Percentiles rank a stretch among this genome's conserved stretches.
Conservation (phyloP, 2,113 vertebrate species). For the Silurus glanis region DNA sequence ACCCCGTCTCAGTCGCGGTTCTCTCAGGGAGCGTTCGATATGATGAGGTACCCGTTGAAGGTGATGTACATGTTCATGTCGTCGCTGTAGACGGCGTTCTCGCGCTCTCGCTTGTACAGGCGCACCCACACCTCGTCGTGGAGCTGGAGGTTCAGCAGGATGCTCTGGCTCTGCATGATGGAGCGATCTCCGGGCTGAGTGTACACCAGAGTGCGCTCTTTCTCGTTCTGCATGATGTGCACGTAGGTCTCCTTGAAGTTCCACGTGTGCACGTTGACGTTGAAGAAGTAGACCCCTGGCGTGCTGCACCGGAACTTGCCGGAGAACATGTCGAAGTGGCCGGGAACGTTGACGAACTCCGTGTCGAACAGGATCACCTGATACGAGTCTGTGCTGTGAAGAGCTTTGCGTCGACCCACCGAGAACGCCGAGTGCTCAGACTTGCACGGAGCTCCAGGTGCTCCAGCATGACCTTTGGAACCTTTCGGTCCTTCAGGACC, state of each 20-base stretch:
- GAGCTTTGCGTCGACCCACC: constrained; percentile 82
- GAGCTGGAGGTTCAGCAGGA: constrained; percentile 83
- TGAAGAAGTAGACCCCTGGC: constrained; percentile 88
- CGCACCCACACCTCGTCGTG: constrained; percentile 88
- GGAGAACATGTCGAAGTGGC: constrained; percentile 90
- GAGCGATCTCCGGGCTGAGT: constrained; percentile 90
- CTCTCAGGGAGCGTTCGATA: background rate
- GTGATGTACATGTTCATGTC: constrained; percentile 91
- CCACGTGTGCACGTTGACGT: constrained; percentile 94
- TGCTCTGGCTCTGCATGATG: constrained; percentile 97
- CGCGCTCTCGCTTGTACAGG: constrained; percentile 86
- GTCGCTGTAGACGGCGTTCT: constrained; percentile 93
- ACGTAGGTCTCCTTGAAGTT: constrained; percentile 97
- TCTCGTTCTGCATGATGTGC: constrained; percentile 87
- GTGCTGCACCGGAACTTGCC: constrained; percentile 86
- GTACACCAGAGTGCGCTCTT: constrained; percentile 85
- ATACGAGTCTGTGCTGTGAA: constrained; percentile 91
- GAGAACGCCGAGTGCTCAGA: constrained; percentile 83
- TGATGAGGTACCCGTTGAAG: constrained; percentile 84
- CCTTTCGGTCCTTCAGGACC: constrained; percentile 81
- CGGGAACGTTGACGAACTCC: constrained; percentile 85
- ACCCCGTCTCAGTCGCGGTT: too few relatives aligned
- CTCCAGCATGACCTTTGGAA: constrained; percentile 82
- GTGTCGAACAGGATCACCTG: constrained; percentile 88
- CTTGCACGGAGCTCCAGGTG: constrained; percentile 83